Evolutionary conservation across 1,140 invertebrate species (phyloP).

Genomic region (Camponotus floridanus): DNA sequence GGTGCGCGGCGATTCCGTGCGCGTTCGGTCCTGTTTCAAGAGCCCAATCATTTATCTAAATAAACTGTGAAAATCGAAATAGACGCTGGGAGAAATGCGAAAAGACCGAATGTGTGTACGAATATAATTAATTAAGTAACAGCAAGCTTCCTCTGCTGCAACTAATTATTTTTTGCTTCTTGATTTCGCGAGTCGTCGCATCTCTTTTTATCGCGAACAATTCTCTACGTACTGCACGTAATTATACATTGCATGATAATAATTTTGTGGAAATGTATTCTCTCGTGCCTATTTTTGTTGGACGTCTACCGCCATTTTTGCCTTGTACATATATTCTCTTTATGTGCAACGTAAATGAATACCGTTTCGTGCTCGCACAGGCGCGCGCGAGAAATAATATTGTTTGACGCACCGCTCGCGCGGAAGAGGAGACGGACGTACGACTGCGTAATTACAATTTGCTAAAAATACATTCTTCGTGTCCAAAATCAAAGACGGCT

Average conservation of each 20-base stretch:
- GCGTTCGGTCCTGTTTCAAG: constrained; percentile 52
- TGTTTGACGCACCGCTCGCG: constrained; percentile 50
- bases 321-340: constrained; percentile 59
- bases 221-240: constrained; percentile 29
- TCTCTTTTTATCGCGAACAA: constrained; percentile 44
- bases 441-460: constrained; percentile 63
- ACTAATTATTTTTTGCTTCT: constrained; percentile 51
- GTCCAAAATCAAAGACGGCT: constrained; percentile 63
- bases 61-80: constrained; percentile 56
- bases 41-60: constrained; percentile 63
- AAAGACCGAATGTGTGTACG: constrained; percentile 1
- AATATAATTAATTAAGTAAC: constrained; percentile 54
- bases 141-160: constrained; percentile 11
- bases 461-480: constrained; percentile 62
- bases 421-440: constrained; percentile 51
- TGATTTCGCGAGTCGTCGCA: constrained; percentile 29
- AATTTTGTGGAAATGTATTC: constrained; percentile 61
- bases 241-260: constrained; percentile 60
- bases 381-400: constrained; percentile 62
- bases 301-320: constrained; percentile 57
- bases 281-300: constrained; percentile 60
- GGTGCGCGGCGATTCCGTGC: constrained; percentile 42
- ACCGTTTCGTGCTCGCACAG: constrained; percentile 56
- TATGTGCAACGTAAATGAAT: constrained; percentile 62
- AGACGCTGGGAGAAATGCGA: constrained; percentile 27